These are phyloP conservation scores for Tapirus terrestris DNA, from an alignment of 2,113 vertebrate species.

Conservation along the genomic window DNA sequence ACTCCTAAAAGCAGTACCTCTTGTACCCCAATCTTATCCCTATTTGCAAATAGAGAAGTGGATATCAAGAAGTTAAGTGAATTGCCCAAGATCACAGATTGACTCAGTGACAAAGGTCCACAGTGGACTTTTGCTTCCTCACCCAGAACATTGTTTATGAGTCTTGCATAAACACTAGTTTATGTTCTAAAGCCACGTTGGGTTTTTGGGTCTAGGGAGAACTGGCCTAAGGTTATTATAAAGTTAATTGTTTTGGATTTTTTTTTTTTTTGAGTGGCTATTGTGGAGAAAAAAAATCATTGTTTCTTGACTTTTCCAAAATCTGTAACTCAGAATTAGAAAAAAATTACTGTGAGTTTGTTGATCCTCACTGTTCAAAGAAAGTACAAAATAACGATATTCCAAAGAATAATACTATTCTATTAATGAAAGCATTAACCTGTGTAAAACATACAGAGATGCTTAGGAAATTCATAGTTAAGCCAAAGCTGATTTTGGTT, in stretches of 20 bases:
- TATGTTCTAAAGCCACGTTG: too few species aligned
- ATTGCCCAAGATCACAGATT: background rate
- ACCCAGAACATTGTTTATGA: background rate
- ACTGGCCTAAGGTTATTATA: background rate
- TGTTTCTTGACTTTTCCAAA: conserved; percentile 47
- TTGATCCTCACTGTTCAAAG: background rate
- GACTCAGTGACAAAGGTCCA: background rate
- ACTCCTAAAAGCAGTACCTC: background rate
- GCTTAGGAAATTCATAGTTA: conserved; percentile 2
- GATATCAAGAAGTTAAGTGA: background rate
- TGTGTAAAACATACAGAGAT: background rate
- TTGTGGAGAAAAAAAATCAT: background rate
- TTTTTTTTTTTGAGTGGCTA: background rate
- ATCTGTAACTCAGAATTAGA: background rate
- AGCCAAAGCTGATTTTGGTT: background rate
- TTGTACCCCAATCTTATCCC: background rate
- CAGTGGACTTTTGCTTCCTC: background rate
- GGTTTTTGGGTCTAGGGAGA: background rate
- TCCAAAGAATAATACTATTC: background rate
- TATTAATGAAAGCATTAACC: background rate
- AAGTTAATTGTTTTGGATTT: background rate
- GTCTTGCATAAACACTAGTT: background rate
- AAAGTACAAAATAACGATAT: background rate
- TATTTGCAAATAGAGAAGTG: background rate
- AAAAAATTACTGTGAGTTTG: background rate